Evolutionary conservation across 2,797 vertebrate genomes (phyloP).

Genomic region (Chrysocyon brachyurus): DNA sequence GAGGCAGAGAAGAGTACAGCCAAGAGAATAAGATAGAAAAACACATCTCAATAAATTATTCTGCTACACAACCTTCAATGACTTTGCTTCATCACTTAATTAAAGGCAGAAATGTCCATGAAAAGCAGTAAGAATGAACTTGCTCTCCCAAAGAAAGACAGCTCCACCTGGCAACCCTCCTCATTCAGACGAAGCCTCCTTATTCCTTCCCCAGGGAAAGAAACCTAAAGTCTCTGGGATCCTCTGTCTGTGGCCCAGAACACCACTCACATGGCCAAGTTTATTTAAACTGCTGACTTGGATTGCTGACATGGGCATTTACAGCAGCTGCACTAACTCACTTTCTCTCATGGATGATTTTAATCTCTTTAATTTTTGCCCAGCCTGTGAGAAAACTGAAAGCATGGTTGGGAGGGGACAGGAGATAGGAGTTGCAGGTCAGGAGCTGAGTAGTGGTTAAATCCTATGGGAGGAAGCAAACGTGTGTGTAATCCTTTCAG

Average conservation of each 20-base stretch:
- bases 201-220: background rate
- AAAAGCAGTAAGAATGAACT: background rate
- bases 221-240: background rate
- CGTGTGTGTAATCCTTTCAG: conserved; percentile 76
- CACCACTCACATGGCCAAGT: background rate
- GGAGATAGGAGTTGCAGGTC: conserved; percentile 60
- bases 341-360: conserved; percentile 86
- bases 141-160: conserved; percentile 20
- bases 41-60: background rate
- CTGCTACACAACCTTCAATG: background rate
- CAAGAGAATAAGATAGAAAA: background rate
- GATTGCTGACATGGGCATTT: conserved; percentile 84
- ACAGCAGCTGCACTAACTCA: conserved; percentile 81
- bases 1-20: background rate
- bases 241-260: background rate
- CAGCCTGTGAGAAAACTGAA: conserved; percentile 82
- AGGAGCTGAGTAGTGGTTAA: conserved; percentile 62
- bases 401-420: background rate
- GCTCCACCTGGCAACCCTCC: background rate
- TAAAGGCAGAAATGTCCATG: background rate
- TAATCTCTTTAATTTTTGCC: conserved; percentile 87
- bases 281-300: conserved; percentile 76
- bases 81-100: background rate
- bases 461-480: conserved; percentile 71
- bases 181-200: background rate